These are phyloP conservation scores for Galerucella calmariensis DNA, from an alignment of 2,888 invertebrate genomes.

Conservation along the genomic window DNA sequence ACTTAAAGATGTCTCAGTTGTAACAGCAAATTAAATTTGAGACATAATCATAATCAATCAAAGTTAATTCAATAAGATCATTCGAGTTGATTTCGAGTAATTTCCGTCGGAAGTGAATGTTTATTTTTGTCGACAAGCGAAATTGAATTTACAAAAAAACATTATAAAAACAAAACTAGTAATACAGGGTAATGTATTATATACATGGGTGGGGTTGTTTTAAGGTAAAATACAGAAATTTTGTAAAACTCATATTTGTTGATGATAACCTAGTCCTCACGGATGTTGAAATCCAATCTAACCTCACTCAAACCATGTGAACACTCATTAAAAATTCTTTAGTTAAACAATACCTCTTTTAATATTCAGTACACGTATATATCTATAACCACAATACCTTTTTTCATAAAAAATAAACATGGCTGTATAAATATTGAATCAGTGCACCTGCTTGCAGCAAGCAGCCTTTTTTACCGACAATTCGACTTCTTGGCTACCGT, in stretches of 20 bases:
- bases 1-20: conserved; percentile 1
- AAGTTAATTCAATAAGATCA: conserved; percentile 27
- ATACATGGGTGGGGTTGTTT: too few relatives aligned
- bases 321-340: too few relatives aligned
- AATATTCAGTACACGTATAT: background rate
- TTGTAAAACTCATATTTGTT: too few relatives aligned
- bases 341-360: background rate
- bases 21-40: conserved; percentile 5
- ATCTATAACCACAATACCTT: background rate
- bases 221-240: too few relatives aligned
- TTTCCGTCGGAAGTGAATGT: conserved; percentile 39
- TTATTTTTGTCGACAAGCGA: background rate
- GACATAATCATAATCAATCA: conserved; percentile 28
- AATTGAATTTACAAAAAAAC: background rate
- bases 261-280: too few relatives aligned
- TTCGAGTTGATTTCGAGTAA: conserved; percentile 5
- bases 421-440: conserved; percentile 57
- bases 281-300: too few relatives aligned
- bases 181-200: background rate
- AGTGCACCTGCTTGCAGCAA: conserved; percentile 51
- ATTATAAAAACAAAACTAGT: background rate
- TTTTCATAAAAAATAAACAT: conserved; percentile 39
- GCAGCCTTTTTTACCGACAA: conserved; percentile 42
- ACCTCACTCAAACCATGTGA: too few relatives aligned
- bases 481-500: conserved; percentile 51